A percentile compares a stretch with the other conserved stretches of the same genome.
Conservation (phyloP, 1,140 invertebrate species). For the Chrysopa pallens region DNA sequence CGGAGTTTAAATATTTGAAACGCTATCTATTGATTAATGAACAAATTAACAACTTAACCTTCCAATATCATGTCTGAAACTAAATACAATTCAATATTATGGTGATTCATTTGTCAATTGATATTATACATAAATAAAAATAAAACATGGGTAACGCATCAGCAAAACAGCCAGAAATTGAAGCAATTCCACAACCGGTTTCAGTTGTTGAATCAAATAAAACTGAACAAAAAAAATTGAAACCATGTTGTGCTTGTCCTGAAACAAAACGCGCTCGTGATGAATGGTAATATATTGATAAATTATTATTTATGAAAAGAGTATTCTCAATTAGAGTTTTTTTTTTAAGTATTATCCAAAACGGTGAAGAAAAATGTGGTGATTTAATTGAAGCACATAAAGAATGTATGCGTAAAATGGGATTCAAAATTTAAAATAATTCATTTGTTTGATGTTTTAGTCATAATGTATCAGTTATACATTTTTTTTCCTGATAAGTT, state of each 20-base stretch:
- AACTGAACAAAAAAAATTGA: conserved; percentile 76
- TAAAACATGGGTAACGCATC: neutral
- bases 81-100: too few relatives aligned
- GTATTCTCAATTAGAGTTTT: conserved; percentile 7
- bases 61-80: too few relatives aligned
- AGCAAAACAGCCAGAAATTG: conserved; percentile 41
- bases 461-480: too few relatives aligned
- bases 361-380: conserved; percentile 82
- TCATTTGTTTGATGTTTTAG: too few relatives aligned
- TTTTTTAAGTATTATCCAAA: conserved; percentile 72
- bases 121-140: neutral
- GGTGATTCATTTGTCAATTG: too few relatives aligned
- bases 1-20: too few relatives aligned
- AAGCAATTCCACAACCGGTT: conserved; percentile 86
- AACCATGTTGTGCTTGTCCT: conserved; percentile 95
- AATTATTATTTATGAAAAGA: conserved; percentile 5
- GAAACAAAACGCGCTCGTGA: conserved; percentile 86
- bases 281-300: conserved; percentile 88
- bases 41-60: too few relatives aligned
- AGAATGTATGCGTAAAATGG: conserved; percentile 85
- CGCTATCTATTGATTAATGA: too few relatives aligned
- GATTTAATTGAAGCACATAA: conserved; percentile 90
- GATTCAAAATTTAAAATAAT: conserved; percentile 72
- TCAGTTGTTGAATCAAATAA: conserved; percentile 96
- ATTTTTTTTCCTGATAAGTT: too few relatives aligned